These are phyloP conservation scores for Lepidothrix coronata DNA, from an alignment of 2,113 vertebrate genomes.

Conservation along the genomic window DNA sequence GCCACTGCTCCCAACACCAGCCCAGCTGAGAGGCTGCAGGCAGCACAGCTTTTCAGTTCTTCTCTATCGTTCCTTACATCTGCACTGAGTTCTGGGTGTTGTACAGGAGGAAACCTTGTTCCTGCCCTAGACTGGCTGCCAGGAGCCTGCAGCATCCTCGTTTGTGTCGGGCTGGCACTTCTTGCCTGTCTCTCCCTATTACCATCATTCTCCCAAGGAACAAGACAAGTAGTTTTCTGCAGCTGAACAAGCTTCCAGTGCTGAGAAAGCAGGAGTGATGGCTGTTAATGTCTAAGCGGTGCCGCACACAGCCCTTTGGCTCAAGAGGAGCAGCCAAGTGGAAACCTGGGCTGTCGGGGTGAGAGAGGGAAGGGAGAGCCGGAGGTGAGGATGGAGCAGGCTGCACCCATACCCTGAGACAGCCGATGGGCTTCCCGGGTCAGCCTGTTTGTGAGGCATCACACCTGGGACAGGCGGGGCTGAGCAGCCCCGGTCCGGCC, in stretches of 20 bases:
- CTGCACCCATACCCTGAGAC: background rate
- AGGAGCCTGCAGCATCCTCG: background rate
- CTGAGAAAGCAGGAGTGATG: background rate
- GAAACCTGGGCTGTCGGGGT: background rate
- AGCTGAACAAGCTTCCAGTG: background rate
- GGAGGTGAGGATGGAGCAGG: background rate
- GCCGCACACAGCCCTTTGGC: background rate
- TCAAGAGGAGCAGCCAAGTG: background rate
- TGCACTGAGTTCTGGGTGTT: background rate
- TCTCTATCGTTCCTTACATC: background rate
- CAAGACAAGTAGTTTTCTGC: slow-evolving; percentile 16
- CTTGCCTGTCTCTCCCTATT: background rate
- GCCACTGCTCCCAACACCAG: background rate
- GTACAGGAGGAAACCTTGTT: background rate
- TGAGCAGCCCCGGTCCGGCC: background rate
- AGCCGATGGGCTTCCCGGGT: background rate
- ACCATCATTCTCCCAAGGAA: background rate
- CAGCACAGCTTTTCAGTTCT: background rate
- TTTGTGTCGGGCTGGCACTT: background rate
- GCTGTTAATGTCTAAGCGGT: background rate
- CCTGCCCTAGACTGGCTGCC: background rate
- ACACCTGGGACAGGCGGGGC: background rate
- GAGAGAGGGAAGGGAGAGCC: background rate
- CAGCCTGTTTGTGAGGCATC: background rate
- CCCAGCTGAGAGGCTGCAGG: background rate